Conservation (phyloP, 2,113 vertebrate species). For the Eretmochelys imbricata region DNA sequence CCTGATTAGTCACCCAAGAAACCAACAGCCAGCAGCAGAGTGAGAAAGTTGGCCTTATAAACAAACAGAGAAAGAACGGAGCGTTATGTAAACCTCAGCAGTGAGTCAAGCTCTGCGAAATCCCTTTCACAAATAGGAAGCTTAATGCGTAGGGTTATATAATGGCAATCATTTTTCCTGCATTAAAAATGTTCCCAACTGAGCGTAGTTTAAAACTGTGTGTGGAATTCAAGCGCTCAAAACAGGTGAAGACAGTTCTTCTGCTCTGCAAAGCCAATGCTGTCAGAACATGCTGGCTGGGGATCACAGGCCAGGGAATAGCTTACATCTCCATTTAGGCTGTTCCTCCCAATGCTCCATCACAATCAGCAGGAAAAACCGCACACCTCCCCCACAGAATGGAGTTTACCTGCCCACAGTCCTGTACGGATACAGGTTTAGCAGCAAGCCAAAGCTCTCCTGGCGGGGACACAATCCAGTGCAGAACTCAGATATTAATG, state of each 20-base stretch:
- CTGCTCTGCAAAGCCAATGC: not conserved
- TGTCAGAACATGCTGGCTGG: not conserved
- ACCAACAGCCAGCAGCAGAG: not conserved
- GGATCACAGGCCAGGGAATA: not conserved
- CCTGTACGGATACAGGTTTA: not conserved
- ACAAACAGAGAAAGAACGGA: not conserved
- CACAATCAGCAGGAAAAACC: not conserved
- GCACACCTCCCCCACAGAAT: not conserved
- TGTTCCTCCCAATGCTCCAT: not conserved
- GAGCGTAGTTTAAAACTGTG: fast-evolving
- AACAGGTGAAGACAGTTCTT: not conserved
- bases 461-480: not conserved
- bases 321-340: not conserved
- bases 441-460: not conserved
- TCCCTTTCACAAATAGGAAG: not conserved
- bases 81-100: not conserved
- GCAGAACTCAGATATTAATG: not conserved
- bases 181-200: not conserved
- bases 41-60: not conserved
- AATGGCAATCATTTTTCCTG: constrained; percentile 13
- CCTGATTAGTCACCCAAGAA: not conserved
- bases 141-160: not conserved
- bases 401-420: not conserved
- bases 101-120: not conserved
- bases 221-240: fast-evolving